These are phyloP conservation scores for Heliocidaris erythrogramma DNA, from an alignment of 35 echinoderm and acorn worm genomes.

Conservation along the genomic window DNA sequence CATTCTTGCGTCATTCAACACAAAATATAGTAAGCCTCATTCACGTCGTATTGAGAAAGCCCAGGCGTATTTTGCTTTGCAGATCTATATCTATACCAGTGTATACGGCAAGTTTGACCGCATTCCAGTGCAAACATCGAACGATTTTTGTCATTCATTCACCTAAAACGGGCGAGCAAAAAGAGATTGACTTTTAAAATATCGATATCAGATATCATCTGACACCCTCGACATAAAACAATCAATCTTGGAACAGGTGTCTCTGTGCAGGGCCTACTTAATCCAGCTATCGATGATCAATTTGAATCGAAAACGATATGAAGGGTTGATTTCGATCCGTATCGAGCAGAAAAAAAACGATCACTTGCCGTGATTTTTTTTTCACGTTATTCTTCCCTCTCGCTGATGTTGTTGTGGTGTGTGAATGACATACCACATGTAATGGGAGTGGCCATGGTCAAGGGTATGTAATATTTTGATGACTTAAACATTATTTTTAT, in stretches of 20 bases:
- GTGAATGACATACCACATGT: too few relatives aligned
- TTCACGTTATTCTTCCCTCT: background rate
- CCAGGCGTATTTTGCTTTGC: too few relatives aligned
- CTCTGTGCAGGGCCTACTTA: background rate
- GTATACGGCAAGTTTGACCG: background rate
- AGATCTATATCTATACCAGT: too few relatives aligned
- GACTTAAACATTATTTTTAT: too few relatives aligned
- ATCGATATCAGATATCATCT: conserved; percentile 25
- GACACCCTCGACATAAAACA: background rate
- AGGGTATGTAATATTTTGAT: too few relatives aligned
- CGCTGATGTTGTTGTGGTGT: background rate
- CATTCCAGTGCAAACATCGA: background rate
- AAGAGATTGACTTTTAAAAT: conserved; percentile 26
- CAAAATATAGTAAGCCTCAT: too few relatives aligned
- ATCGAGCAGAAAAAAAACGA: conserved; percentile 24
- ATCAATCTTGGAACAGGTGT: conserved; percentile 23
- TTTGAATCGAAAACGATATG: conserved; percentile 36
- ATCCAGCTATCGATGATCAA: conserved; percentile 28
- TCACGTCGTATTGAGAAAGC: too few relatives aligned
- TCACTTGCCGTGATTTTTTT: conserved; percentile 19
- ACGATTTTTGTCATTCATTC: background rate
- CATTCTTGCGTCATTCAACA: too few relatives aligned
- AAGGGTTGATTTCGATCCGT: conserved; percentile 29
- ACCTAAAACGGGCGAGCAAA: background rate
- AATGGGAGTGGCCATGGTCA: too few relatives aligned